Conservation (phyloP, 2,888 invertebrate species). For the Drosophila formosana region DNA sequence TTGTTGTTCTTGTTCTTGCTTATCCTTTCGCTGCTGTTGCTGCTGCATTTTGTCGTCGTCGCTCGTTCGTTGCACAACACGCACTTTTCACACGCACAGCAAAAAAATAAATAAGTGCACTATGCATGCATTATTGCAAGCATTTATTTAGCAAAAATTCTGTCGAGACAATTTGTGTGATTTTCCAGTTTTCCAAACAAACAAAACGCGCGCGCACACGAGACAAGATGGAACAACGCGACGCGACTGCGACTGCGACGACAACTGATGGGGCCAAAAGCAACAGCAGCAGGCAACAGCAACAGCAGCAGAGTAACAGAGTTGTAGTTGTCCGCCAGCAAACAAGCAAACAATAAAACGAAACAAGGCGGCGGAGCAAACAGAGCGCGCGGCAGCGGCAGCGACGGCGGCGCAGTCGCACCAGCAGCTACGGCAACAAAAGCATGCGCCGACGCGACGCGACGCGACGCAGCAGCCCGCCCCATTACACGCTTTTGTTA, state of each 20-base stretch:
- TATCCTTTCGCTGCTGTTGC: slow-evolving; percentile 40
- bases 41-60: slow-evolving; percentile 35
- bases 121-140: slow-evolving; percentile 9
- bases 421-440: slow-evolving; percentile 26
- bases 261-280: slow-evolving; percentile 55
- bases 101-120: slow-evolving; percentile 14
- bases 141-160: slow-evolving; percentile 34
- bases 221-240: slow-evolving; percentile 59
- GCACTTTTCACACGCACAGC: slow-evolving; percentile 21
- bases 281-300: slow-evolving; percentile 6
- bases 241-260: slow-evolving; percentile 53
- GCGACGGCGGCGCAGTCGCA: slow-evolving; percentile 51
- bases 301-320: slow-evolving; percentile 26
- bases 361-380: slow-evolving; percentile 29
- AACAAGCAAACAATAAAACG: slow-evolving; percentile 37
- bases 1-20: slow-evolving; percentile 14
- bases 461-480: slow-evolving; percentile 53
- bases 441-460: slow-evolving; percentile 35
- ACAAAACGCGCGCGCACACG: slow-evolving; percentile 21
- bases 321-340: slow-evolving; percentile 40
- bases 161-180: slow-evolving; percentile 10
- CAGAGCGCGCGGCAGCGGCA: slow-evolving; percentile 46
- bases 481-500: slow-evolving; percentile 60
- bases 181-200: slow-evolving; percentile 14
- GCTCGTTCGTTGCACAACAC: slow-evolving; percentile 4